These are phyloP conservation scores for Sinocyclocheilus anophthalmus DNA, from an alignment of 2,113 vertebrate species.

Conservation along the genomic window DNA sequence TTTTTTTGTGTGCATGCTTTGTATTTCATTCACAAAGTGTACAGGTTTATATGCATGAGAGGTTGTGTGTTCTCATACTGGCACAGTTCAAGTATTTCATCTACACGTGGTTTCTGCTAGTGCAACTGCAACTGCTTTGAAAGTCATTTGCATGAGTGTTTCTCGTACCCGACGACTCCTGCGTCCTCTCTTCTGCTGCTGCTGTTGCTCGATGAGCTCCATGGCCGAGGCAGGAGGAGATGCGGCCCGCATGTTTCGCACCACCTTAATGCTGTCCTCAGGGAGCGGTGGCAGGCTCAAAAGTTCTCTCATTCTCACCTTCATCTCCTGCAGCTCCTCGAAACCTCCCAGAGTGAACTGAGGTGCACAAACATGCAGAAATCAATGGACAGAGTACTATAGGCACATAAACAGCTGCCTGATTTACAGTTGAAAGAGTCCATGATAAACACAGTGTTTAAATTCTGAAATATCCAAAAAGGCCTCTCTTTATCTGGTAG, in stretches of 20 bases:
- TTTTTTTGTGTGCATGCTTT: no score
- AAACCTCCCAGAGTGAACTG: constrained; percentile 96
- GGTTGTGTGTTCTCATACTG: no score
- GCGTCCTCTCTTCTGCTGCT: constrained; percentile 86
- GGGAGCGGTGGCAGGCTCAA: constrained; percentile 83
- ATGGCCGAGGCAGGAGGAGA: constrained; percentile 89
- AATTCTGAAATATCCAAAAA: background rate
- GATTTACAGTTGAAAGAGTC: background rate
- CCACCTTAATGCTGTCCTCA: constrained; percentile 94
- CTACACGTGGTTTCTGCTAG: background rate
- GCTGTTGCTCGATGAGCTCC: constrained; percentile 90
- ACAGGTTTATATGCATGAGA: no score
- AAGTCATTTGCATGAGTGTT: background rate
- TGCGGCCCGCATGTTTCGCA: constrained; percentile 87
- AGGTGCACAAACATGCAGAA: constrained; percentile 7
- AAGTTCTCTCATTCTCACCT: constrained; percentile 79
- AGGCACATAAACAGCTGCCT: background rate
- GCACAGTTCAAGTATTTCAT: background rate
- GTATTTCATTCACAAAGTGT: no score
- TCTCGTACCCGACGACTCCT: constrained; percentile 85
- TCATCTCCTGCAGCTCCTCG: constrained; percentile 87
- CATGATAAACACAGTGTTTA: background rate
- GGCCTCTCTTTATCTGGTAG: background rate
- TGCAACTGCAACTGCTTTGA: no score
- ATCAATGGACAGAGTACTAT: background rate